Conservation (phyloP, 1,140 invertebrate species). For the Cephus cinctus region DNA sequence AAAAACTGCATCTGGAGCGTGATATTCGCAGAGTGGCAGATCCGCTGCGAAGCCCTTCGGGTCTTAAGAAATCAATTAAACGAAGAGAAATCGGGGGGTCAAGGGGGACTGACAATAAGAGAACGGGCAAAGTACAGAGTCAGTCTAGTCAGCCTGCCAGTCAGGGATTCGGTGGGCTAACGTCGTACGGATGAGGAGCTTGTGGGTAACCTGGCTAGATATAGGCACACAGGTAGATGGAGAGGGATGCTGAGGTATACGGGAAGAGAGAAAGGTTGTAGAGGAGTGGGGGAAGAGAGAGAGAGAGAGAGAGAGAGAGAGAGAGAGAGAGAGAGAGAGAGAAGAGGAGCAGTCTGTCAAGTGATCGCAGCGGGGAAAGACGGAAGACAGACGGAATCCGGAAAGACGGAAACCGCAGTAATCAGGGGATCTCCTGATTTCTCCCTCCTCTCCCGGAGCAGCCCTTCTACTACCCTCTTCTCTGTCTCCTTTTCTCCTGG, state of each 20-base stretch:
- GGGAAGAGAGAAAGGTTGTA: slow-evolving; percentile 7
- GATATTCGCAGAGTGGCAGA: too few species aligned
- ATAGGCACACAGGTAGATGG: neutral
- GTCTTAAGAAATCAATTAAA: slow-evolving; percentile 55
- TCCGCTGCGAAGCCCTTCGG: slow-evolving; percentile 46
- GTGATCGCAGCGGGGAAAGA: slow-evolving; percentile 41
- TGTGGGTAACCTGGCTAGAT: neutral
- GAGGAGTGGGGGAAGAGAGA: slow-evolving; percentile 5
- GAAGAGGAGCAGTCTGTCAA: slow-evolving; percentile 32
- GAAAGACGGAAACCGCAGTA: slow-evolving; percentile 48
- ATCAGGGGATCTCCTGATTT: slow-evolving; percentile 41
- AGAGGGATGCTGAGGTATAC: neutral
- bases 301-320: slow-evolving; percentile 5
- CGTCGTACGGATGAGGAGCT: slow-evolving; percentile 15
- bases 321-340: slow-evolving; percentile 9
- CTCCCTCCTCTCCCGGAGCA: slow-evolving; percentile 15
- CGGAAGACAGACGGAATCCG: slow-evolving; percentile 31
- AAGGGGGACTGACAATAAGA: neutral
- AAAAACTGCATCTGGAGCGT: too few species aligned
- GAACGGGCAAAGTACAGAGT: too few species aligned
- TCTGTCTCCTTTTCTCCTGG: too few species aligned
- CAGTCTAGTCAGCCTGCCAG: too few species aligned
- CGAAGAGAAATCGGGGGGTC: slow-evolving; percentile 11
- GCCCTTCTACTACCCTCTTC: too few species aligned
- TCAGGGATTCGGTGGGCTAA: slow-evolving; percentile 9